Evolutionary conservation across 2,113 vertebrate genomes (phyloP).

Genomic region (Eptesicus fuscus): DNA sequence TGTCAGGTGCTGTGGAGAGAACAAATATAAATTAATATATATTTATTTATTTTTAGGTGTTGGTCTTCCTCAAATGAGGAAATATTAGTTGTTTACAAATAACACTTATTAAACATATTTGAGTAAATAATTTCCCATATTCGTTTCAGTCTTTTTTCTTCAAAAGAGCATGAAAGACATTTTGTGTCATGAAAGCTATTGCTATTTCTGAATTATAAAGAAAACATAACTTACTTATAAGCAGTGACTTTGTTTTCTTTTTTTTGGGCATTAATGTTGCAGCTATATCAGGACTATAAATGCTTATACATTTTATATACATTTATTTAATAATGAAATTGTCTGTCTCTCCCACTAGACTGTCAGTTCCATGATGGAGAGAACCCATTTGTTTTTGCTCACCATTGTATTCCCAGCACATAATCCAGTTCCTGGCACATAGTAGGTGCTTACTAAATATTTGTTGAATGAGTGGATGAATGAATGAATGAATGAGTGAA

Average conservation of each 20-base stretch:
- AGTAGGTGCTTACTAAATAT: conserved; percentile 44
- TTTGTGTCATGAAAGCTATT: background rate
- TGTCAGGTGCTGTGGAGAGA: background rate
- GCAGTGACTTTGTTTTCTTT: background rate
- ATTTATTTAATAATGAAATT: conserved; percentile 46
- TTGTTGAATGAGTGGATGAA: conserved; percentile 41
- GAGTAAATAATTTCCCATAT: background rate
- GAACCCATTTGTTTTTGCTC: conserved; percentile 49
- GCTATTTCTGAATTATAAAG: background rate
- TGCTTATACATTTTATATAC: background rate
- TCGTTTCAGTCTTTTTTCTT: background rate
- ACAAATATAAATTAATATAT: background rate
- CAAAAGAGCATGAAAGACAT: background rate
- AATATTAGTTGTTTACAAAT: background rate
- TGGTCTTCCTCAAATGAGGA: background rate
- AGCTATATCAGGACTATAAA: background rate
- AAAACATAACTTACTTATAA: conserved; percentile 16
- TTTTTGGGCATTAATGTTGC: background rate
- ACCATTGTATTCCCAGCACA: conserved; percentile 42
- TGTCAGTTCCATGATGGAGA: conserved; percentile 1
- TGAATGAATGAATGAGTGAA: conserved; percentile 29
- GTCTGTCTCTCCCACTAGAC: conserved; percentile 40
- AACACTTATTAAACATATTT: background rate
- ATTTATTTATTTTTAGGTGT: background rate
- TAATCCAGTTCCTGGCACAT: conserved; percentile 20